Evolutionary conservation across 2,113 vertebrate genomes (phyloP).

Genomic region (Pachyramphus minor): DNA sequence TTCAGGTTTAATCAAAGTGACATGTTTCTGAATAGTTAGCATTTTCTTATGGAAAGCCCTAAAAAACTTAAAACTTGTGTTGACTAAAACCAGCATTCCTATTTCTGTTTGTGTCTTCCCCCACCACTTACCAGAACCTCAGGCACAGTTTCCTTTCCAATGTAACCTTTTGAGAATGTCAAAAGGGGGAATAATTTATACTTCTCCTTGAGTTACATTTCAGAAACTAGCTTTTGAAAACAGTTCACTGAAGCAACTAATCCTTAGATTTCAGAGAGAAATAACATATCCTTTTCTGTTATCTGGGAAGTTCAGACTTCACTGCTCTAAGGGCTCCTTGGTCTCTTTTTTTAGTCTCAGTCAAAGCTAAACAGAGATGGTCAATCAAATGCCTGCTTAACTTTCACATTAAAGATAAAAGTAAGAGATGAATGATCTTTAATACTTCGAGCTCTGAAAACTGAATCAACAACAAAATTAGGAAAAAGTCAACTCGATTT

Average conservation of each 20-base stretch:
- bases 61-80: neutral
- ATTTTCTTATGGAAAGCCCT: neutral
- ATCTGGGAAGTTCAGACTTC: neutral
- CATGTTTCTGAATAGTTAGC: neutral
- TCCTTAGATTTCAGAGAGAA: neutral
- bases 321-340: neutral
- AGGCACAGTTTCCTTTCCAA: neutral
- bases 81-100: neutral
- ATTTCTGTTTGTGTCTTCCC: neutral
- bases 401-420: slow-evolving; percentile 21
- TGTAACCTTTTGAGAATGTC: slow-evolving; percentile 35
- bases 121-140: neutral
- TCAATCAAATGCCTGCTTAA: slow-evolving; percentile 4
- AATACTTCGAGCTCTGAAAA: neutral
- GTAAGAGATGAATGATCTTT: neutral
- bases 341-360: neutral
- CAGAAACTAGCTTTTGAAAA: slow-evolving; percentile 32
- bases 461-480: neutral
- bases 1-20: neutral
- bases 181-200: neutral
- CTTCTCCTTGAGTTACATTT: neutral
- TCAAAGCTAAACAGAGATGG: neutral
- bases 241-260: slow-evolving; percentile 9
- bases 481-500: neutral
- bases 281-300: neutral